A percentile compares a stretch with the other conserved stretches of the same genome.
Conservation (phyloP, 2,113 vertebrate species). For the Notechis scutatus region DNA sequence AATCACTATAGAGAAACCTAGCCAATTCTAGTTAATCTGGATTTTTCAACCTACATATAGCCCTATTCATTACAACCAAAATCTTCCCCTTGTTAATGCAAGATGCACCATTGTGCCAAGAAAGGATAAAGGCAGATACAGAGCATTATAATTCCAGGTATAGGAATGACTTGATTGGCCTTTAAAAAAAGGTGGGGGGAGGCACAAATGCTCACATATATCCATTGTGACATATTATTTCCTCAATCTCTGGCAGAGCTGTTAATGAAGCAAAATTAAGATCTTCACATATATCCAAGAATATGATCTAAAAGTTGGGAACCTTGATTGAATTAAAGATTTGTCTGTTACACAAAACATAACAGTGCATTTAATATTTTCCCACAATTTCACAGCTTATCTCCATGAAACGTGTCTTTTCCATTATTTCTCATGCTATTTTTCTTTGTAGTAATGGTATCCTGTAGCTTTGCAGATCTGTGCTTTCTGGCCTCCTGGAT, state of each 20-base stretch:
- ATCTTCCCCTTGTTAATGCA: not conserved
- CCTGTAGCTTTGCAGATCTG: conserved; percentile 58
- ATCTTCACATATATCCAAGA: conserved; percentile 30
- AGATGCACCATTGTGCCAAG: not conserved
- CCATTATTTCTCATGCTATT: conserved; percentile 47
- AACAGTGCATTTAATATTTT: conserved; percentile 23
- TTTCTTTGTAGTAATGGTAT: conserved; percentile 40
- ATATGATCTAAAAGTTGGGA: conserved; percentile 20
- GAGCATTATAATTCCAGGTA: not conserved
- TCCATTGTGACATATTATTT: conserved; percentile 27
- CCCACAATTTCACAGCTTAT: conserved; percentile 27
- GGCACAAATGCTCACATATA: not conserved
- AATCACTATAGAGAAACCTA: not conserved
- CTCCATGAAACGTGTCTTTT: conserved; percentile 20
- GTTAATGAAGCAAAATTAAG: conserved; percentile 43
- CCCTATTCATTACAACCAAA: not conserved
- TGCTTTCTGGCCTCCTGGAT: conserved; percentile 54
- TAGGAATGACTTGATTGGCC: not conserved
- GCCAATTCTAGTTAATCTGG: not conserved
- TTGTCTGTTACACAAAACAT: conserved; percentile 21
- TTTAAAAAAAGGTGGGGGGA: conserved; percentile 21
- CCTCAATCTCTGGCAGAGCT: conserved; percentile 36
- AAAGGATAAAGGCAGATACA: not conserved
- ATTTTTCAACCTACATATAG: not conserved
- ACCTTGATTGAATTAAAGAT: conserved; percentile 41